phyloP scores from a whole-genome alignment of 2,797 vertebrate genomes.

The Sitta carolinensis region DNA sequence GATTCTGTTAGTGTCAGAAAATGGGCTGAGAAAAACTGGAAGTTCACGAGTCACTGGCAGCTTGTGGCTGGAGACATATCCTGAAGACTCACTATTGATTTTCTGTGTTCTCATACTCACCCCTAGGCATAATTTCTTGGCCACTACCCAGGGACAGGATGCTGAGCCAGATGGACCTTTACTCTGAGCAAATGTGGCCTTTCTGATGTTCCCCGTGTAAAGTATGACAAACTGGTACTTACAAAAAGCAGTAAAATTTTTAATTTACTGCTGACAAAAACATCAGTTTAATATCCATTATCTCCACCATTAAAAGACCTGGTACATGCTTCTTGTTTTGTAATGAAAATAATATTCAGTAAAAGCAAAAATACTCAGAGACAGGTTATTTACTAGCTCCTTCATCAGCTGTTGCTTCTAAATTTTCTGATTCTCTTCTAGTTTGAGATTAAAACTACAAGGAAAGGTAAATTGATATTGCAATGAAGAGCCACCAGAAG shows the following conservation, averaged over 20 bases:
- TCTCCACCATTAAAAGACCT: background rate
- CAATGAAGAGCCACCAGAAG: background rate
- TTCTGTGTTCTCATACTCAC: background rate
- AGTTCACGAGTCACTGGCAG: background rate
- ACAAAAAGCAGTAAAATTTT: background rate
- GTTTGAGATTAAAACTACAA: background rate
- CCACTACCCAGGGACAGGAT: slow-evolving; percentile 16
- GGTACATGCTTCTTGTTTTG: background rate
- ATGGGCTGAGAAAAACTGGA: background rate
- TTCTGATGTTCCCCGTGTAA: slow-evolving; percentile 21
- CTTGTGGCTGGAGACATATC: background rate
- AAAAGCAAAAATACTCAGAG: background rate
- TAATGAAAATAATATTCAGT: background rate
- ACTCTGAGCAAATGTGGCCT: slow-evolving; percentile 16
- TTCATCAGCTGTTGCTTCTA: background rate
- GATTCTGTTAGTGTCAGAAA: background rate
- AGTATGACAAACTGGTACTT: background rate
- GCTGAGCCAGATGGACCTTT: slow-evolving; percentile 39
- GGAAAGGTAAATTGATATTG: background rate
- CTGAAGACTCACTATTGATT: background rate
- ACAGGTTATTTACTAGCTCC: background rate
- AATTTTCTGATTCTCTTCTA: background rate
- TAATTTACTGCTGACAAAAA: background rate
- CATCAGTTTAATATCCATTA: background rate
- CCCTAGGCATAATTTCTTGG: slow-evolving; percentile 19